Conservation (phyloP, 1,140 invertebrate genomes). For the Nephila pilipes region DNA sequence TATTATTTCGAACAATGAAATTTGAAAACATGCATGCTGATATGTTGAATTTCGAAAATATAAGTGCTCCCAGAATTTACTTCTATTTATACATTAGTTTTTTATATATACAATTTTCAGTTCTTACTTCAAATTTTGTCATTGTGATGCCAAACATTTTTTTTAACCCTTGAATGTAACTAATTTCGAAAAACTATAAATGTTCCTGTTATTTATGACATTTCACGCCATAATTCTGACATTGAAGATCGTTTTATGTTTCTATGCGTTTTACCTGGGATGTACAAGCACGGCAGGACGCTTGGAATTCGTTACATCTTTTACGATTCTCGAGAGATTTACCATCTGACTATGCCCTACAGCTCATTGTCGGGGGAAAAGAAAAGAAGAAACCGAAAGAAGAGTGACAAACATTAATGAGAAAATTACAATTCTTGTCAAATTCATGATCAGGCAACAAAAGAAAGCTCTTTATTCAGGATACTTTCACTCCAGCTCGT, state of each 20-base stretch:
- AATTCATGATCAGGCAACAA: not conserved
- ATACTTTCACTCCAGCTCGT: not conserved
- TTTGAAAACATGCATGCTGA: too few species aligned
- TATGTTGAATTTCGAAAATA: too few species aligned
- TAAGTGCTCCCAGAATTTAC: too few species aligned
- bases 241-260: constrained; percentile 11
- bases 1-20: too few species aligned
- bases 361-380: not conserved
- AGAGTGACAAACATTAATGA: not conserved
- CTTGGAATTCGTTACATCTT: not conserved
- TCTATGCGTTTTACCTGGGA: not conserved
- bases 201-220: not conserved
- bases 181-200: not conserved
- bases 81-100: too few species aligned
- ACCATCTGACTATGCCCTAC: not conserved
- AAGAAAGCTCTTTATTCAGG: not conserved
- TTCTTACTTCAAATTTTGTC: too few species aligned
- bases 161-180: not conserved
- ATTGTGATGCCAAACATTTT: not conserved
- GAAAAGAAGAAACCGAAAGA: not conserved
- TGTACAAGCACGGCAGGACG: constrained; percentile 2
- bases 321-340: constrained; percentile 5
- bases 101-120: too few species aligned
- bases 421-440: not conserved
- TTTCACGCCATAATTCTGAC: not conserved